These are phyloP conservation scores for Poeciliopsis infans DNA, from an alignment of 2,797 vertebrate species.

Conservation along the genomic window DNA sequence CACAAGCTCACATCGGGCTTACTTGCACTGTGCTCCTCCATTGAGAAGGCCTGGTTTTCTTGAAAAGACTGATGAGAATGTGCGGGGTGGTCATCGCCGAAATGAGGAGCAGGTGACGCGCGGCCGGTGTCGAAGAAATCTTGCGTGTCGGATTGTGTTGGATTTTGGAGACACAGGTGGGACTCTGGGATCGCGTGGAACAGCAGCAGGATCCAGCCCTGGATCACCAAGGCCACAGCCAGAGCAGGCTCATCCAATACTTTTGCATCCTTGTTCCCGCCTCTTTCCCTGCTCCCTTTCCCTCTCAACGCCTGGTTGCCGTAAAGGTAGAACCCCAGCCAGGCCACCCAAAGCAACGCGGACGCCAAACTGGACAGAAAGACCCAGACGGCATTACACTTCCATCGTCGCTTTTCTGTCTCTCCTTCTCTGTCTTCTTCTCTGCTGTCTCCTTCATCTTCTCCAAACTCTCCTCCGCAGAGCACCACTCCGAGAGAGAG, in stretches of 20 bases:
- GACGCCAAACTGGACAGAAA: slow-evolving; percentile 90
- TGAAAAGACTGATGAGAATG: slow-evolving; percentile 86
- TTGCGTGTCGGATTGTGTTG: slow-evolving; percentile 82
- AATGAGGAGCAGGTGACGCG: slow-evolving; percentile 78
- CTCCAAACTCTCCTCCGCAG: slow-evolving; percentile 85
- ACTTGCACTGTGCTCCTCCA: slow-evolving; percentile 96
- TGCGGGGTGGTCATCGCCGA: slow-evolving; percentile 90
- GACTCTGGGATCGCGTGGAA: slow-evolving; percentile 95
- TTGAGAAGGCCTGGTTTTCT: slow-evolving; percentile 94
- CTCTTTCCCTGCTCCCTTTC: slow-evolving; percentile 57
- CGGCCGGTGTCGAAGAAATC: slow-evolving; percentile 94
- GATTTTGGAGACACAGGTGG: slow-evolving; percentile 87
- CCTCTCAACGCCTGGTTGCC: slow-evolving; percentile 82
- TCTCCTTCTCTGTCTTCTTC: slow-evolving; percentile 72
- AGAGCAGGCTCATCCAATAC: slow-evolving; percentile 91
- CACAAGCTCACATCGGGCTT: slow-evolving; percentile 38
- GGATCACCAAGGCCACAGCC: slow-evolving; percentile 91
- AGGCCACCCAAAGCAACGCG: slow-evolving; percentile 91
- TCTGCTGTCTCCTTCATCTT: slow-evolving; percentile 72
- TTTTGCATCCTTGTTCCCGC: slow-evolving; percentile 62
- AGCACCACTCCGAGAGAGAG: slow-evolving; percentile 88
- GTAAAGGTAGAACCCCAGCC: slow-evolving; percentile 96
- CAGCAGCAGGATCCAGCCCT: slow-evolving; percentile 94
- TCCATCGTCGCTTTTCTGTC: slow-evolving; percentile 84
- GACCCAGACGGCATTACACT: slow-evolving; percentile 90